phyloP scores from a whole-genome alignment of 2,113 vertebrate species.

The Pelusios castaneus region DNA sequence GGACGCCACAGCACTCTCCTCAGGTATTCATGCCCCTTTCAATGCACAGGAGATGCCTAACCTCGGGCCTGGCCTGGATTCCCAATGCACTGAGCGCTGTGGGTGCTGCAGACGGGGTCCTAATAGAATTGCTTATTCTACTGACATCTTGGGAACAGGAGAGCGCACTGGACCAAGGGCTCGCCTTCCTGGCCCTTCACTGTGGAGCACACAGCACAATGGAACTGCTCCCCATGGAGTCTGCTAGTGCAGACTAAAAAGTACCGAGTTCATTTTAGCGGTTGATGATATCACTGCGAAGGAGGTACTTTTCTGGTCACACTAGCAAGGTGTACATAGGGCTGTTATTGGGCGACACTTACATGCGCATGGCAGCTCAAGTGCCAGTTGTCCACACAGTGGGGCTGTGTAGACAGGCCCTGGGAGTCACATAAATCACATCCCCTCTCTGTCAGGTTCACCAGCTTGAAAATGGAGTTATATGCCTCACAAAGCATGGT shows the following conservation, averaged over 20 bases:
- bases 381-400: not conserved
- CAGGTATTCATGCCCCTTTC: not conserved
- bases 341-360: not conserved
- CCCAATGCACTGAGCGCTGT: not conserved
- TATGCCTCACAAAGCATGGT: not conserved
- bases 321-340: too few species aligned
- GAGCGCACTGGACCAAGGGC: accelerated
- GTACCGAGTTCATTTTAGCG: not conserved
- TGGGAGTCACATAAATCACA: not conserved
- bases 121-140: not conserved
- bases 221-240: not conserved
- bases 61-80: not conserved
- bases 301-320: not conserved
- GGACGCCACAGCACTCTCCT: not conserved
- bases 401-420: not conserved
- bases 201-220: not conserved
- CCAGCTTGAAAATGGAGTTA: not conserved
- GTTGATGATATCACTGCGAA: not conserved
- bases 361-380: not conserved
- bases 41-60: not conserved
- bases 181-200: not conserved
- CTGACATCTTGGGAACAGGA: not conserved
- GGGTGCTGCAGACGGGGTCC: not conserved
- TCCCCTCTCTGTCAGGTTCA: not conserved
- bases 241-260: not conserved